Percentiles rank a stretch among this genome's conserved stretches.
Evolutionary conservation across 2,113 vertebrate species (phyloP).

Genomic region (Electrona antarctica): DNA sequence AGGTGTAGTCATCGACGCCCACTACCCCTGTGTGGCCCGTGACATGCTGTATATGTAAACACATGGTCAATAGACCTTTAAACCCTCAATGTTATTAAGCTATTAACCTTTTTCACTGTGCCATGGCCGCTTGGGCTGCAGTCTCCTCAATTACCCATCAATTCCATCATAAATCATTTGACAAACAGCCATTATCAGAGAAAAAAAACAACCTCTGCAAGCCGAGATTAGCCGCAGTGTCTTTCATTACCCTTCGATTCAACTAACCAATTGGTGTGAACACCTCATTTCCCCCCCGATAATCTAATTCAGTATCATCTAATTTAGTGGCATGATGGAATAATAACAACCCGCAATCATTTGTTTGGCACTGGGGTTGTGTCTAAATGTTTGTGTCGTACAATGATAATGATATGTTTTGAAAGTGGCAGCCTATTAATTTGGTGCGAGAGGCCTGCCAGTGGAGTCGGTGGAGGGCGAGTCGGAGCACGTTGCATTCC

Average conservation of each 20-base stretch:
- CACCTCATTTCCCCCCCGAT: constrained; percentile 69
- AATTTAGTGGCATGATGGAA: constrained; percentile 70
- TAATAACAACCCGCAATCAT: constrained; percentile 59
- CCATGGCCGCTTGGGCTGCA: not conserved
- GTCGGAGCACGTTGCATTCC: constrained; percentile 65
- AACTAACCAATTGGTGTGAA: constrained; percentile 71
- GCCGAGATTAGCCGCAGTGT: constrained; percentile 54
- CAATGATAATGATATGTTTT: constrained; percentile 63
- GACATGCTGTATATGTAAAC: constrained; percentile 42
- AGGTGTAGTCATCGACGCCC: constrained; percentile 19
- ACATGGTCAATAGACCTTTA: constrained; percentile 55
- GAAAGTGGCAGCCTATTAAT: constrained; percentile 62
- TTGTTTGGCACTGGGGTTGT: constrained; percentile 42
- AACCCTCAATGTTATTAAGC: constrained; percentile 16
- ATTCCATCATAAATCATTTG: constrained; percentile 53
- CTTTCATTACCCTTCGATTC: constrained; percentile 71
- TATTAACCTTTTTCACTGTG: constrained; percentile 51
- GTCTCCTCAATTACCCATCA: constrained; percentile 29
- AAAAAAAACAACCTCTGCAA: constrained; percentile 35
- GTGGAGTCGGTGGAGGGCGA: constrained; percentile 17
- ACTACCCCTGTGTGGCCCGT: not conserved
- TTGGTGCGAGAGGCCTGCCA: constrained; percentile 9
- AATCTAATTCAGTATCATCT: constrained; percentile 78
- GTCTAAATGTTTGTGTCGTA: constrained; percentile 74
- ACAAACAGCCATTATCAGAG: constrained; percentile 56